These are phyloP conservation scores for Sciurus niger DNA, from an alignment of 2,113 vertebrate genomes.

Conservation along the genomic window DNA sequence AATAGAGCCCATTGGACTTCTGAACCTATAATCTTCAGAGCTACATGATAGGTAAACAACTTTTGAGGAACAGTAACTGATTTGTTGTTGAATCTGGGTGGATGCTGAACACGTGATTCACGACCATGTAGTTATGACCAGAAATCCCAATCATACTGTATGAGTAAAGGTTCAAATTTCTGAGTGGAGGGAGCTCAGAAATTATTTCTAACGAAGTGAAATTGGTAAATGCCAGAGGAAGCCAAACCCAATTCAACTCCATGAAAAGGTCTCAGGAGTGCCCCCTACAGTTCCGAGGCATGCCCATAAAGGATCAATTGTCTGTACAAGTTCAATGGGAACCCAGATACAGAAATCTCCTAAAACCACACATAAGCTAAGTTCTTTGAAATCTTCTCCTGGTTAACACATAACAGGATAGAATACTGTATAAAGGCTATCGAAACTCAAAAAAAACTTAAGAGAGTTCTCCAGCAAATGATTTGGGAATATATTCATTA, in stretches of 20 bases:
- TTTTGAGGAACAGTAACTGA: neutral
- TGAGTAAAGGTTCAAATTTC: neutral
- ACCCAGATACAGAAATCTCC: neutral
- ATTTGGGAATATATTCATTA: neutral
- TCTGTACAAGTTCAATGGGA: neutral
- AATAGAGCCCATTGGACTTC: neutral
- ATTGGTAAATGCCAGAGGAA: neutral
- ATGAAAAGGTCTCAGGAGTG: neutral
- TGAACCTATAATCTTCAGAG: neutral
- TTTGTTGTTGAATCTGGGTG: rapidly evolving
- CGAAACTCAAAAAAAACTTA: neutral
- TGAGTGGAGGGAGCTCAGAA: neutral
- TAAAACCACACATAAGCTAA: neutral
- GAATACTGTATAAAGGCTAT: neutral
- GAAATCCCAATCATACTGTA: neutral
- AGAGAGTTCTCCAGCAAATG: neutral
- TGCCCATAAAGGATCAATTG: too few species aligned
- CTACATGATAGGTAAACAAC: neutral
- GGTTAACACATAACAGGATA: neutral
- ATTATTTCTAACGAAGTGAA: neutral
- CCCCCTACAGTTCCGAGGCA: neutral
- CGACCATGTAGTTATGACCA: neutral
- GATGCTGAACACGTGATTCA: neutral
- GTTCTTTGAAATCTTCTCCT: neutral
- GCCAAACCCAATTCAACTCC: neutral